A percentile compares a stretch with the other conserved stretches of the same genome.
Evolutionary conservation across 2,888 invertebrate genomes (phyloP).

Genomic region (Vannuccia rotundouncinata): DNA sequence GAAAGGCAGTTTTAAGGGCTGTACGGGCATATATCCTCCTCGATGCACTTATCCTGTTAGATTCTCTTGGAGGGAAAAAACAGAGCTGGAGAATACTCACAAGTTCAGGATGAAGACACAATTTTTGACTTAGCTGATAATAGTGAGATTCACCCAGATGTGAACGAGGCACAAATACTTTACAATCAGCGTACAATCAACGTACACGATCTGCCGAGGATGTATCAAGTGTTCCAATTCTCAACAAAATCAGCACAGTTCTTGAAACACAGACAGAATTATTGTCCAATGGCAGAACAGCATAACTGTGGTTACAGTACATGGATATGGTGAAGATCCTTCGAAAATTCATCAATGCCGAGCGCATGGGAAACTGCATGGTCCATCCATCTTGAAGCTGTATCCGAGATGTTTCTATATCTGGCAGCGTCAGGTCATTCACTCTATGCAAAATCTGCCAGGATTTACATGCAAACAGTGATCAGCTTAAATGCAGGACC

Average conservation of each 20-base stretch:
- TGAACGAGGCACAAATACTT: neutral
- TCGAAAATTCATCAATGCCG: neutral
- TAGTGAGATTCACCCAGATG: neutral
- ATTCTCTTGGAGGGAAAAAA: neutral
- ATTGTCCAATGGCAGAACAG: neutral
- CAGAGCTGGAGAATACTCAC: neutral
- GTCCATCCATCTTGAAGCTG: slow-evolving; percentile 41
- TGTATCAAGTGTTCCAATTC: neutral
- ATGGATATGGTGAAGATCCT: slow-evolving; percentile 27
- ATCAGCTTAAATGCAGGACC: slow-evolving; percentile 27
- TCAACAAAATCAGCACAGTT: neutral
- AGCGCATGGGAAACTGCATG: slow-evolving; percentile 43
- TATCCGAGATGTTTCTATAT: slow-evolving; percentile 43
- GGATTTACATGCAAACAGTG: slow-evolving; percentile 41
- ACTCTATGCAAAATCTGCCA: slow-evolving; percentile 41
- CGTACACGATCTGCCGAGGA: neutral
- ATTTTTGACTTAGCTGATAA: neutral
- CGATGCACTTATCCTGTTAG: neutral
- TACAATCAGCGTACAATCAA: neutral
- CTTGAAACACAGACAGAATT: neutral
- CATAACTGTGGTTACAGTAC: slow-evolving; percentile 14
- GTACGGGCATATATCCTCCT: neutral
- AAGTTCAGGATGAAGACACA: neutral
- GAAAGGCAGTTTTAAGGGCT: neutral
- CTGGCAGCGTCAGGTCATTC: slow-evolving; percentile 49